phyloP scores from a whole-genome alignment of 2,888 invertebrate genomes.

The Drosophila prolongata region DNA sequence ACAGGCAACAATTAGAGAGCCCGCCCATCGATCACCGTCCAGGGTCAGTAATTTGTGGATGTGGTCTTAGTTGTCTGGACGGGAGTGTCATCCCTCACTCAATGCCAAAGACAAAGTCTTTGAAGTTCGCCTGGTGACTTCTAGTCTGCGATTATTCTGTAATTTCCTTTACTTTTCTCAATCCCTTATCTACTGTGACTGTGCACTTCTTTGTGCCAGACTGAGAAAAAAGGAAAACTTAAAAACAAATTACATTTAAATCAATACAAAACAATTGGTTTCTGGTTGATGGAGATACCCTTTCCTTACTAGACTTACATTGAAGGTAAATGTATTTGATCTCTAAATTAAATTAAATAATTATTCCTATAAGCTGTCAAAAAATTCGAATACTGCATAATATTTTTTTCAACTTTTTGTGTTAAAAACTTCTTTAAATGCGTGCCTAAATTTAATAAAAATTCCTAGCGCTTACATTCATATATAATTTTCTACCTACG shows the following conservation, averaged over 20 bases:
- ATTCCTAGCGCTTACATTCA: too few species aligned
- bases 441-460: too few species aligned
- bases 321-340: background rate
- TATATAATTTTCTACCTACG: too few species aligned
- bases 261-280: conserved; percentile 29
- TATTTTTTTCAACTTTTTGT: background rate
- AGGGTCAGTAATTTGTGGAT: conserved; percentile 21
- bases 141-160: conserved; percentile 35
- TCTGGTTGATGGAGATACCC: conserved; percentile 4
- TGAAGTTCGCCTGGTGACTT: conserved; percentile 49
- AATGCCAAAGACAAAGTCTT: conserved; percentile 32
- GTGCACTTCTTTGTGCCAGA: conserved; percentile 26
- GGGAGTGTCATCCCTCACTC: conserved; percentile 5
- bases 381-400: too few species aligned
- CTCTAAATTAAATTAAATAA: too few species aligned
- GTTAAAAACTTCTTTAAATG: too few species aligned
- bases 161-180: conserved; percentile 30
- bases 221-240: conserved; percentile 3
- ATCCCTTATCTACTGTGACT: conserved; percentile 7
- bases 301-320: background rate
- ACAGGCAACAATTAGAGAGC: conserved; percentile 61
- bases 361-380: too few species aligned
- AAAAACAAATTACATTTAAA: conserved; percentile 32
- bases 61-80: conserved; percentile 13
- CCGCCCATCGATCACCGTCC: conserved; percentile 62